These are phyloP conservation scores for Danaus chrysippus DNA, from an alignment of 2,888 invertebrate species.

Conservation along the genomic window DNA sequence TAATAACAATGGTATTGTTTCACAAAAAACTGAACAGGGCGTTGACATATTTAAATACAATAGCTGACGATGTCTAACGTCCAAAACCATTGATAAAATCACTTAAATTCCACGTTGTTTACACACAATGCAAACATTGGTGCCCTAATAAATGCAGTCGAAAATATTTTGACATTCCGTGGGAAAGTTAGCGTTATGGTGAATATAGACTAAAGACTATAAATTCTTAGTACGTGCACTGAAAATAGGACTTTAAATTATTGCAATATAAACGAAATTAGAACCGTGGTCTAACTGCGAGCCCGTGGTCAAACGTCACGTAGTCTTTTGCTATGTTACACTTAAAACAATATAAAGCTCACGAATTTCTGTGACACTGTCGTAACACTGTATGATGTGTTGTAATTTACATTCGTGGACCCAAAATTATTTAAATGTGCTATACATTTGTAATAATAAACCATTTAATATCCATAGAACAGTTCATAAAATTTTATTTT, in stretches of 20 bases:
- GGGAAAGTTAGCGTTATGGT: conserved; percentile 44
- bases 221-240: not conserved
- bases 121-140: conserved; percentile 52
- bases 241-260: conserved; percentile 3
- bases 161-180: conserved; percentile 64
- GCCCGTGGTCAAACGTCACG: conserved; percentile 28
- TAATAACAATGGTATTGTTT: conserved; percentile 26
- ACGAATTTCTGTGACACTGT: conserved; percentile 30
- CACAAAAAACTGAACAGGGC: conserved; percentile 38
- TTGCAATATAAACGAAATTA: conserved; percentile 6
- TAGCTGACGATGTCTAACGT: conserved; percentile 43
- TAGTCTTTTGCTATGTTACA: conserved; percentile 28
- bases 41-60: conserved; percentile 57
- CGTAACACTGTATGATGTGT: conserved; percentile 23
- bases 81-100: conserved; percentile 47
- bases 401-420: conserved; percentile 24
- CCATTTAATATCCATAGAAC: too few relatives aligned
- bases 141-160: conserved; percentile 56
- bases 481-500: too few relatives aligned
- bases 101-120: conserved; percentile 50
- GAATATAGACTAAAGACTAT: conserved; percentile 21
- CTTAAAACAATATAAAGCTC: conserved; percentile 25
- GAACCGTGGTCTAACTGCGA: not conserved
- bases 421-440: too few relatives aligned
- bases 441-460: too few relatives aligned